phyloP scores from a whole-genome alignment of 2,113 vertebrate genomes.

The Panthera leo region DNA sequence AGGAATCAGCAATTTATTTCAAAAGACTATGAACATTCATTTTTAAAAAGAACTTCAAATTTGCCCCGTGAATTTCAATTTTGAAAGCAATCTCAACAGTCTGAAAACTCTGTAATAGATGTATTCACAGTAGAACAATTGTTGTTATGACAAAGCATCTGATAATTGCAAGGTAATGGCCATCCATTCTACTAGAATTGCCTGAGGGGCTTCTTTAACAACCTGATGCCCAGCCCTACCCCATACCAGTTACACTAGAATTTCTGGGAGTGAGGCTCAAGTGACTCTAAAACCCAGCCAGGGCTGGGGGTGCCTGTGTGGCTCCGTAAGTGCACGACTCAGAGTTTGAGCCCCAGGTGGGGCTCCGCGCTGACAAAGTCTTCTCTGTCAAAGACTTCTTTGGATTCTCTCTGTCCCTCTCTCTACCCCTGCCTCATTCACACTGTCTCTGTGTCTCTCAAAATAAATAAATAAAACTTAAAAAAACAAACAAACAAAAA shows the following conservation, averaged over 20 bases:
- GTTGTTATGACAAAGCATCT: neutral
- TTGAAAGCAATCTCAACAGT: neutral
- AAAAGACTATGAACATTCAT: neutral
- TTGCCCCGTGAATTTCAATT: neutral
- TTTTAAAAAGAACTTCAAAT: slow-evolving; percentile 15
- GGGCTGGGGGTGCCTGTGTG: neutral
- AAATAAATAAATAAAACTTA: too few species aligned
- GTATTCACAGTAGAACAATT: neutral
- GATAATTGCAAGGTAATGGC: neutral
- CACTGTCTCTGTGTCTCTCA: too few species aligned
- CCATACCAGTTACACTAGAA: neutral
- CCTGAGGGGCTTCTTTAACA: neutral
- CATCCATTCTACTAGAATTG: neutral
- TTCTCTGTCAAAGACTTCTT: too few species aligned
- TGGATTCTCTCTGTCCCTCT: too few species aligned
- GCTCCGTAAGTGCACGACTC: too few species aligned
- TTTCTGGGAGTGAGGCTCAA: neutral
- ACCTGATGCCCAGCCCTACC: neutral
- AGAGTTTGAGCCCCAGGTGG: too few species aligned
- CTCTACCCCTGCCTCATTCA: too few species aligned
- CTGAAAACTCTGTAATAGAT: neutral
- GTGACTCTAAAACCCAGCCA: neutral
- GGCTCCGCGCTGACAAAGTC: too few species aligned
- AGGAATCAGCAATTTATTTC: neutral
- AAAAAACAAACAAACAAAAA: neutral